Evolutionary conservation across 2,113 vertebrate genomes (phyloP).

Genomic region (Dissostichus mawsoni): DNA sequence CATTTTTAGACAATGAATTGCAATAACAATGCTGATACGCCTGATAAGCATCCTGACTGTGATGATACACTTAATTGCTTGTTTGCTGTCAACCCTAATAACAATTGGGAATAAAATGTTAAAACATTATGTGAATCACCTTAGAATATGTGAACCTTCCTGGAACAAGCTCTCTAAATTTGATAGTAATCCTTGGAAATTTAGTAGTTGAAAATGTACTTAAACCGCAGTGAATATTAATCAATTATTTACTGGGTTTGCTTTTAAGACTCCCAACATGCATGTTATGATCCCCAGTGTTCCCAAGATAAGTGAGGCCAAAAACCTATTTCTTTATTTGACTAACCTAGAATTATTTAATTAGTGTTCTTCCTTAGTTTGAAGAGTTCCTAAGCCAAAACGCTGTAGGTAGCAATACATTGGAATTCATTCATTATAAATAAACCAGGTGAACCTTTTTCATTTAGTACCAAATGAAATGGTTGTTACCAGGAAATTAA

Average conservation of each 20-base stretch:
- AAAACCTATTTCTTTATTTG: not conserved
- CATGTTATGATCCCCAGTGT: too few species aligned
- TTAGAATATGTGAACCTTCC: not conserved
- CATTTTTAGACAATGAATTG: not conserved
- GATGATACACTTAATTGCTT: not conserved
- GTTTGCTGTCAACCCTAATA: conserved; percentile 2
- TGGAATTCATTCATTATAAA: not conserved
- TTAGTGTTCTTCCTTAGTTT: not conserved
- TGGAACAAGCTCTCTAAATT: not conserved
- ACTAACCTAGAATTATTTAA: not conserved
- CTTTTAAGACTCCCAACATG: not conserved
- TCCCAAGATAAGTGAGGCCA: not conserved
- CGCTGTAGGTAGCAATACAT: not conserved
- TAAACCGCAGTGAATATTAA: not conserved
- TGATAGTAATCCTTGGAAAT: not conserved
- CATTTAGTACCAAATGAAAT: not conserved
- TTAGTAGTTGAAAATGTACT: not conserved
- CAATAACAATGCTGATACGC: not conserved
- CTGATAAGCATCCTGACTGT: not conserved
- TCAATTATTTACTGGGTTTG: not conserved
- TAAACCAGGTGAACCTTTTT: not conserved
- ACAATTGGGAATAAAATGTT: not conserved
- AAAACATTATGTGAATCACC: not conserved
- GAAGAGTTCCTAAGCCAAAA: not conserved
- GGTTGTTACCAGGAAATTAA: not conserved